These are phyloP conservation scores for Gobiocypris rarus DNA, from an alignment of 2,113 vertebrate species.

Conservation along the genomic window DNA sequence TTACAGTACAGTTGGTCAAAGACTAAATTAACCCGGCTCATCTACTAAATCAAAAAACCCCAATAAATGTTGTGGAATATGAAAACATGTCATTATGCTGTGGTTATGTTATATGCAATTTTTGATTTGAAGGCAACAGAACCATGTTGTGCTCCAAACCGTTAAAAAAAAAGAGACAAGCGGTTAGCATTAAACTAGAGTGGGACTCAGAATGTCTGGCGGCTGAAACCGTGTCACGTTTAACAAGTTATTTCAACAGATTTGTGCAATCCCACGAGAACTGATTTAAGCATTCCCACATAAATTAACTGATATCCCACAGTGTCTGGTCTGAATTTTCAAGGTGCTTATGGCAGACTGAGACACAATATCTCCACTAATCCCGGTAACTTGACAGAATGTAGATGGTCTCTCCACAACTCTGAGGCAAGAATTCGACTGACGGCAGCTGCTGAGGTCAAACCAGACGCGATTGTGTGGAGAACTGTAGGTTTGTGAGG, in stretches of 20 bases:
- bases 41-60: slow-evolving; percentile 36
- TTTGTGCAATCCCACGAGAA: background rate
- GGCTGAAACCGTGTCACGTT: background rate
- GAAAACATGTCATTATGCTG: slow-evolving; percentile 70
- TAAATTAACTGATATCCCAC: slow-evolving; percentile 19
- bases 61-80: slow-evolving; percentile 62
- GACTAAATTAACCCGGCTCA: slow-evolving; percentile 37
- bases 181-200: slow-evolving; percentile 14
- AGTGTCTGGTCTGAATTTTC: slow-evolving; percentile 5
- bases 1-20: slow-evolving; percentile 11
- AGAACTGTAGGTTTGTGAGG: slow-evolving; percentile 52
- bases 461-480: background rate
- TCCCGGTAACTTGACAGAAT: slow-evolving; percentile 29
- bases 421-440: slow-evolving; percentile 54
- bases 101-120: slow-evolving; percentile 64
- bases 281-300: slow-evolving; percentile 16
- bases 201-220: slow-evolving; percentile 18
- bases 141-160: slow-evolving; percentile 19
- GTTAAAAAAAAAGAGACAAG: slow-evolving; percentile 39
- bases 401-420: slow-evolving; percentile 45
- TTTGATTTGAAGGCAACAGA: slow-evolving; percentile 59
- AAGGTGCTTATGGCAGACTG: slow-evolving; percentile 35
- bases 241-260: slow-evolving; percentile 34
- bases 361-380: slow-evolving; percentile 49
- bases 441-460: slow-evolving; percentile 50